phyloP scores from a whole-genome alignment of 1,140 invertebrate species.

The Harpegnathos saltator region DNA sequence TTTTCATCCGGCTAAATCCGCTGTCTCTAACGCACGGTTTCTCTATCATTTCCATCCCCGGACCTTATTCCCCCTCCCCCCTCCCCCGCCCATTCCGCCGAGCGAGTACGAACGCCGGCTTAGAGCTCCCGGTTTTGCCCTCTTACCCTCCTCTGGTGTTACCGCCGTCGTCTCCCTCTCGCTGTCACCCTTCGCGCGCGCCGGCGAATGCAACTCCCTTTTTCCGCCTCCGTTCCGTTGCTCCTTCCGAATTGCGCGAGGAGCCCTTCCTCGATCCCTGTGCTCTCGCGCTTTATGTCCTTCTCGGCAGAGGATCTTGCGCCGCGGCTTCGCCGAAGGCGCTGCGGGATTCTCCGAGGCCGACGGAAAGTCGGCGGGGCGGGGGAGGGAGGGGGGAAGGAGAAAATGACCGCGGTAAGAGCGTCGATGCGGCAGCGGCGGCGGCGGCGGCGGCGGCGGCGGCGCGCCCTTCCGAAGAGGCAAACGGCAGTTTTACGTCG shows the following conservation, averaged over 20 bases:
- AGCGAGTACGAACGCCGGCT: slow-evolving; percentile 39
- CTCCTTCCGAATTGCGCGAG: slow-evolving; percentile 11
- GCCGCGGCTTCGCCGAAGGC: neutral
- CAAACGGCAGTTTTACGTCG: slow-evolving; percentile 4
- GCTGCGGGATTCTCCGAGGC: neutral
- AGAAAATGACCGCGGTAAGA: slow-evolving; percentile 38
- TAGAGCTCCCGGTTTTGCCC: slow-evolving; percentile 30
- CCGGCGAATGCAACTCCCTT: neutral
- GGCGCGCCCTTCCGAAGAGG: neutral
- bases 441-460: too few relatives aligned
- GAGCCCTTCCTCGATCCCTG: neutral
- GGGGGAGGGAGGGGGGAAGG: too few relatives aligned
- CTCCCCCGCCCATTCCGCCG: slow-evolving; percentile 20
- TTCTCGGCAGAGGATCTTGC: neutral
- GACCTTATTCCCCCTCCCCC: too few relatives aligned
- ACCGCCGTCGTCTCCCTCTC: neutral
- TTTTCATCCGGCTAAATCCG: slow-evolving; percentile 19
- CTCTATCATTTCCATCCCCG: slow-evolving; percentile 30
- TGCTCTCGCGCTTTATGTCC: slow-evolving; percentile 16
- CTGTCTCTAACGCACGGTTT: slow-evolving; percentile 21
- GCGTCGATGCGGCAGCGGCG: neutral
- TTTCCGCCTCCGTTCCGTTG: slow-evolving; percentile 27
- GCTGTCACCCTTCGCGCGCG: neutral
- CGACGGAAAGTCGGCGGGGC: neutral
- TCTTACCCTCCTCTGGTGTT: too few relatives aligned